Percentiles rank a stretch among this genome's conserved stretches.
phyloP scores from a whole-genome alignment of 2,888 invertebrate genomes.

The Anagyrus pseudococci region DNA sequence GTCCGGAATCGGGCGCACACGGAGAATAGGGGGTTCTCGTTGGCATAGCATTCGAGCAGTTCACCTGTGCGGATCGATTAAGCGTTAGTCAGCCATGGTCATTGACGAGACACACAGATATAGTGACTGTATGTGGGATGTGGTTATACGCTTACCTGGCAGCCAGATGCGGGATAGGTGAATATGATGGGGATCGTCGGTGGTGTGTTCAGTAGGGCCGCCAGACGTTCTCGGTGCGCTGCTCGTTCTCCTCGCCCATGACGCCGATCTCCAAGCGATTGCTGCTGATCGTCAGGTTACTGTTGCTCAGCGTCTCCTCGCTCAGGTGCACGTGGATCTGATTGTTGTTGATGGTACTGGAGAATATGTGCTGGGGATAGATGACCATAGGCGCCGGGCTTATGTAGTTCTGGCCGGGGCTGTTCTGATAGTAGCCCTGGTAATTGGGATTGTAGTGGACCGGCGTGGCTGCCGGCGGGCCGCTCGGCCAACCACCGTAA shows the following conservation, averaged over 20 bases:
- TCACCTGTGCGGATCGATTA: too few relatives aligned
- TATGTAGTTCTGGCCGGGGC: slow-evolving; percentile 72
- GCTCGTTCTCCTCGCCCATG: slow-evolving; percentile 65
- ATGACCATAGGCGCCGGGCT: slow-evolving; percentile 75
- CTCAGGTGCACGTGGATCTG: slow-evolving; percentile 79
- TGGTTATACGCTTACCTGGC: too few relatives aligned
- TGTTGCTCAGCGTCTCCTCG: slow-evolving; percentile 59
- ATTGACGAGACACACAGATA: too few relatives aligned
- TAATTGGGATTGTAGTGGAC: slow-evolving; percentile 65
- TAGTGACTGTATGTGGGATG: too few relatives aligned
- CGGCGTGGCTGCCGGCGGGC: slow-evolving; percentile 55
- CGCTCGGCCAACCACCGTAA: slow-evolving; percentile 57
- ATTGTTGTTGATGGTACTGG: slow-evolving; percentile 83
- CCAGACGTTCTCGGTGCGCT: slow-evolving; percentile 71
- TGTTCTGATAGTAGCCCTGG: slow-evolving; percentile 69
- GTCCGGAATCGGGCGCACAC: too few relatives aligned
- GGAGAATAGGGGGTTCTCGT: too few relatives aligned
- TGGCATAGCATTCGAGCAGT: too few relatives aligned
- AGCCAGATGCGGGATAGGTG: too few relatives aligned
- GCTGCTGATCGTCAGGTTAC: slow-evolving; percentile 62
- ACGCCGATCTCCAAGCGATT: slow-evolving; percentile 64
- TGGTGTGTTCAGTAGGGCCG: slow-evolving; percentile 72
- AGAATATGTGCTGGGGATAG: slow-evolving; percentile 77
- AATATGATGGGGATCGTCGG: background rate
- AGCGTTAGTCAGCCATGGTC: too few relatives aligned